Conservation (phyloP, 1,140 invertebrate genomes). For the Mizuhopecten yessoensis region DNA sequence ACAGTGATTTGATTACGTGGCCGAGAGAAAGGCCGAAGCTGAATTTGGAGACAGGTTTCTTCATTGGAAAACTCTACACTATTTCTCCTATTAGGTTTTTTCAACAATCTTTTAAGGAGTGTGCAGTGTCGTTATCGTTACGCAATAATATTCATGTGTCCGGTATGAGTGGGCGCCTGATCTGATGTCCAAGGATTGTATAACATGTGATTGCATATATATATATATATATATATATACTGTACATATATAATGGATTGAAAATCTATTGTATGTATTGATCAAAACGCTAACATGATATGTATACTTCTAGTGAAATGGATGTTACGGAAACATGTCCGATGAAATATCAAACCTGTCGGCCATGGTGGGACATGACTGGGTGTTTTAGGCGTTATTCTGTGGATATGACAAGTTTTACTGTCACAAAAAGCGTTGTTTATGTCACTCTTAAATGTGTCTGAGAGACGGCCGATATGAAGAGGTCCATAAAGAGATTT, state of each 20-base stretch:
- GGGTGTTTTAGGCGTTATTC: not conserved
- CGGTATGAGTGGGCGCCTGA: not conserved
- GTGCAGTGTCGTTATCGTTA: not conserved
- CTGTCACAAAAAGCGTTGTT: not conserved
- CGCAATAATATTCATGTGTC: not conserved
- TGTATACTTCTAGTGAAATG: not conserved
- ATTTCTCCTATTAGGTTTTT: not conserved
- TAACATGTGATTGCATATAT: not conserved
- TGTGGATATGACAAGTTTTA: not conserved
- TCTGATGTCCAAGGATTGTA: not conserved
- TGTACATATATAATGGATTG: not conserved
- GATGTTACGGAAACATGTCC: not conserved
- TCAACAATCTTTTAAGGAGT: not conserved
- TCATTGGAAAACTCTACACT: not conserved
- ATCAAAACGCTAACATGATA: not conserved
- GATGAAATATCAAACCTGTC: not conserved
- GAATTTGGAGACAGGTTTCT: not conserved
- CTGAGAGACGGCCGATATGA: not conserved
- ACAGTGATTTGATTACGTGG: not conserved
- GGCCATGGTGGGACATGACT: not conserved
- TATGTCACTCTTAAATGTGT: not conserved
- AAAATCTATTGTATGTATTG: not conserved
- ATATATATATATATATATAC: not conserved
- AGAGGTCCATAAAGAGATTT: not conserved
- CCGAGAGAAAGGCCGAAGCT: not conserved